Percentiles rank a stretch among this genome's conserved stretches.
phyloP scores from a whole-genome alignment of 2,797 vertebrate species.

The Pelobates cultripes region DNA sequence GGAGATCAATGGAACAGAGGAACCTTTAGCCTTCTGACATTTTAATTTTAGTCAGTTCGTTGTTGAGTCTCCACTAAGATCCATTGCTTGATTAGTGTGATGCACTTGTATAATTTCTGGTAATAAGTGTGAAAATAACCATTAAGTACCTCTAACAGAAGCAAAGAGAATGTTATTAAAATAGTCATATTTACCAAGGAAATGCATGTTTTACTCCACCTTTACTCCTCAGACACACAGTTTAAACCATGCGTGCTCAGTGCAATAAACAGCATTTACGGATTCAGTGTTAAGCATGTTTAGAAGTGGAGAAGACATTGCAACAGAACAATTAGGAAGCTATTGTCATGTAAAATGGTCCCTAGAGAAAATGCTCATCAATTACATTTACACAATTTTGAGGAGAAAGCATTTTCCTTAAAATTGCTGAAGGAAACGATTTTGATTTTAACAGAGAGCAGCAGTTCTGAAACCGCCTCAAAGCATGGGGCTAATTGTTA shows the following conservation, averaged over 20 bases:
- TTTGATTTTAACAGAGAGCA: slow-evolving; percentile 32
- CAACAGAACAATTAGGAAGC: slow-evolving; percentile 33
- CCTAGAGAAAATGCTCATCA: slow-evolving; percentile 16
- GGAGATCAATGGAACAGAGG: too few species aligned
- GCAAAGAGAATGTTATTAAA: not conserved
- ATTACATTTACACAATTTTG: slow-evolving; percentile 17
- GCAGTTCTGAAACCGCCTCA: slow-evolving; percentile 38
- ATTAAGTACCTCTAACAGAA: not conserved
- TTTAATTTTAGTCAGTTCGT: too few species aligned
- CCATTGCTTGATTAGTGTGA: too few species aligned
- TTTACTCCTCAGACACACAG: slow-evolving; percentile 6
- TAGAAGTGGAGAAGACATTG: slow-evolving; percentile 19
- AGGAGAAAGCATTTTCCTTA: slow-evolving; percentile 5
- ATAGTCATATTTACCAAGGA: not conserved
- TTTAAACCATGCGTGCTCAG: not conserved
- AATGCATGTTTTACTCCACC: not conserved
- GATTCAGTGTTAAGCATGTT: slow-evolving; percentile 19
- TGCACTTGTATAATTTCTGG: too few species aligned
- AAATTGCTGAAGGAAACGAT: slow-evolving; percentile 35
- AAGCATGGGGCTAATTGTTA: slow-evolving; percentile 25
- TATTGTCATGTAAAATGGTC: slow-evolving; percentile 29
- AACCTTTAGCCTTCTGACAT: too few species aligned
- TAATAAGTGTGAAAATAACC: not conserved
- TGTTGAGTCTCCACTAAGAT: too few species aligned
- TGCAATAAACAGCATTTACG: slow-evolving; percentile 12